These are phyloP conservation scores for Copidosoma floridanum DNA, from an alignment of 1,140 invertebrate species.

Conservation along the genomic window DNA sequence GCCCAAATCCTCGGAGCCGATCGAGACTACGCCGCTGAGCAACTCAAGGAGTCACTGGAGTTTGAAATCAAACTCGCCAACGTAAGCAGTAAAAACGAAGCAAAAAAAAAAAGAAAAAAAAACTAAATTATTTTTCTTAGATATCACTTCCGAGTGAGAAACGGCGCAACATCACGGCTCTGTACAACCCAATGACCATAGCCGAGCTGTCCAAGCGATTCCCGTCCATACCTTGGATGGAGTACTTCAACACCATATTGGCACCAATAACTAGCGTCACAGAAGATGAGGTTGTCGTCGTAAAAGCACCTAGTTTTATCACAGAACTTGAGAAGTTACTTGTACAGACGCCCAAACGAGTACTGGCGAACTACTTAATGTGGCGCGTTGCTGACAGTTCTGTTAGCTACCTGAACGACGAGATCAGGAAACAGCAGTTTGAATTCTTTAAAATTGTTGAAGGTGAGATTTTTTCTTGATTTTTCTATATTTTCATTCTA, in stretches of 20 bases:
- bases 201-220: slow-evolving; percentile 70
- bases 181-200: slow-evolving; percentile 85
- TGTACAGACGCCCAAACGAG: slow-evolving; percentile 42
- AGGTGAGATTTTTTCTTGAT: slow-evolving; percentile 58
- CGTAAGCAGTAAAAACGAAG: too few species aligned
- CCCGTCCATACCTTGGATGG: slow-evolving; percentile 70
- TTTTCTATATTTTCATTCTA: too few species aligned
- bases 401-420: slow-evolving; percentile 72
- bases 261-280: slow-evolving; percentile 51
- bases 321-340: slow-evolving; percentile 63
- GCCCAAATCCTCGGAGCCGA: slow-evolving; percentile 85
- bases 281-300: slow-evolving; percentile 69
- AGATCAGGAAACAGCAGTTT: slow-evolving; percentile 68
- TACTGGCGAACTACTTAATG: slow-evolving; percentile 75
- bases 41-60: slow-evolving; percentile 79
- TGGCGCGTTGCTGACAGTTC: slow-evolving; percentile 73
- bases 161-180: slow-evolving; percentile 72
- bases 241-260: slow-evolving; percentile 66
- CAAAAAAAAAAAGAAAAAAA: too few species aligned
- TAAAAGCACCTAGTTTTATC: slow-evolving; percentile 74
- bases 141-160: slow-evolving; percentile 30
- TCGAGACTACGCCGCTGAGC: slow-evolving; percentile 63
- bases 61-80: slow-evolving; percentile 95
- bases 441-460: slow-evolving; percentile 73
- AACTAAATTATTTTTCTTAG: too few species aligned